phyloP scores from a whole-genome alignment of 64 coral and sea anemone genomes.

The Dendronephthya gigantea region DNA sequence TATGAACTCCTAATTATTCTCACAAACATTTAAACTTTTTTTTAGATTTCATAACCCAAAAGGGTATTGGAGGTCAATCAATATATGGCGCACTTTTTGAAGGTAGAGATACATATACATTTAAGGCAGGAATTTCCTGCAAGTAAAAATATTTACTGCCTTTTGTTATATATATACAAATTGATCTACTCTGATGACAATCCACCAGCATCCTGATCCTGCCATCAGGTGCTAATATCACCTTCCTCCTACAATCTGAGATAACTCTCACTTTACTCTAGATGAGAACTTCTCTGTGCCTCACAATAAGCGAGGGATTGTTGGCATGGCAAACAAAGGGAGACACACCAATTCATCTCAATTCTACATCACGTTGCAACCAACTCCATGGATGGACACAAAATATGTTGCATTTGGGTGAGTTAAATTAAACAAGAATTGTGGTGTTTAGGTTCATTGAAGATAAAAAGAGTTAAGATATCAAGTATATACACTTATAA shows the following conservation, averaged over 20 bases:
- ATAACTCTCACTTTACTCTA: slow-evolving; percentile 17
- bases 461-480: too few species aligned
- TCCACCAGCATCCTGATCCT: too few species aligned
- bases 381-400: slow-evolving; percentile 93
- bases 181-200: too few species aligned
- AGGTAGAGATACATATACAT: slow-evolving; percentile 31
- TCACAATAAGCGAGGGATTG: slow-evolving; percentile 70
- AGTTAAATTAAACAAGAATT: too few species aligned
- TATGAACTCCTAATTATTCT: too few species aligned
- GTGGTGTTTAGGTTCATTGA: too few species aligned
- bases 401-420: slow-evolving; percentile 99
- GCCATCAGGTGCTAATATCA: too few species aligned
- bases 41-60: slow-evolving; percentile 79
- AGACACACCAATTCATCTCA: slow-evolving; percentile 94
- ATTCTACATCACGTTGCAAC: slow-evolving; percentile 92
- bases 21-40: too few species aligned
- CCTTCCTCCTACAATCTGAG: background rate
- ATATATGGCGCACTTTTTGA: slow-evolving; percentile 89
- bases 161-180: too few species aligned
- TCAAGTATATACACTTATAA: too few species aligned
- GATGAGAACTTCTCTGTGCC: slow-evolving; percentile 91
- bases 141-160: too few species aligned
- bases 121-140: background rate
- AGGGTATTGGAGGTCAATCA: slow-evolving; percentile 78
- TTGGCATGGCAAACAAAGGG: slow-evolving; percentile 95